These are phyloP conservation scores for Pseudomyrmex concolor DNA, from an alignment of 1,140 invertebrate genomes.

Conservation along the genomic window DNA sequence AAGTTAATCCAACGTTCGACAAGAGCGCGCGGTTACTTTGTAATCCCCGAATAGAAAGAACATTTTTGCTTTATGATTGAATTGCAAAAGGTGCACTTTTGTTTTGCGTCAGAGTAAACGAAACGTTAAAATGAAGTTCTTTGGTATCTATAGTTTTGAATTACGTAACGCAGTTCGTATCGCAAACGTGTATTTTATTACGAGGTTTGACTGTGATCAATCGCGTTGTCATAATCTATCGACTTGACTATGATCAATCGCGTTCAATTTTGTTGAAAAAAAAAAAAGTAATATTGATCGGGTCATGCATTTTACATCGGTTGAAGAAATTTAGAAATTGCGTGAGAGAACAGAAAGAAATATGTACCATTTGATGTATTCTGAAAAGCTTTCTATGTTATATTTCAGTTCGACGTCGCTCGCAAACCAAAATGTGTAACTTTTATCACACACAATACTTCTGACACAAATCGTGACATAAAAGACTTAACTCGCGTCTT, in stretches of 20 bases:
- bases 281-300: too few relatives aligned
- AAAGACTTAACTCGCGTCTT: conserved; percentile 15
- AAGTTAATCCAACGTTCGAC: conserved; percentile 23
- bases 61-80: conserved; percentile 2
- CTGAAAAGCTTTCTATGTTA: background rate
- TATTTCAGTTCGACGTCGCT: background rate
- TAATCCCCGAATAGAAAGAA: background rate
- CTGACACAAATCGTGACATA: conserved; percentile 3
- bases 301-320: background rate
- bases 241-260: background rate
- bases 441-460: background rate
- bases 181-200: background rate
- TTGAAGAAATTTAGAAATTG: background rate
- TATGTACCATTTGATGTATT: conserved; percentile 3
- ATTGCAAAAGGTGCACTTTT: conserved; percentile 19
- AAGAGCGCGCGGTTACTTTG: conserved; percentile 6
- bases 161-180: background rate
- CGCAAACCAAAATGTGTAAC: background rate
- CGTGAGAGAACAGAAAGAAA: background rate
- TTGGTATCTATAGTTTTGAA: background rate
- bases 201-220: background rate
- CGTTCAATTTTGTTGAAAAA: background rate
- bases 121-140: conserved; percentile 17
- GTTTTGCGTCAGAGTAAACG: background rate
- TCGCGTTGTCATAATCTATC: background rate